A percentile compares a stretch with the other conserved stretches of the same genome.
These are phyloP conservation scores for Anthoscopus minutus DNA, from an alignment of 2,113 vertebrate genomes.

Conservation along the genomic window DNA sequence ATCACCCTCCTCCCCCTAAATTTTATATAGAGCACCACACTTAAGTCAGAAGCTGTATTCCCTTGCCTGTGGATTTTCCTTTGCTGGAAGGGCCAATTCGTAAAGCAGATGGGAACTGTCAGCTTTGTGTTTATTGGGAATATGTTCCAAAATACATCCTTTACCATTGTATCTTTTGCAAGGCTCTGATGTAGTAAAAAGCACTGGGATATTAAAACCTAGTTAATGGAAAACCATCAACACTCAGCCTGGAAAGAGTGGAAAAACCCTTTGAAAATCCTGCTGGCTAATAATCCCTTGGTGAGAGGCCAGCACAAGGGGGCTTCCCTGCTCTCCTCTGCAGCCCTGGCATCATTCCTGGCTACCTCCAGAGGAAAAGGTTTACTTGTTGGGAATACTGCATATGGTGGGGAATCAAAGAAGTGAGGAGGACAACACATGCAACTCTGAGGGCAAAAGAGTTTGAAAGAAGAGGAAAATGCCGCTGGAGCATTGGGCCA, in stretches of 20 bases:
- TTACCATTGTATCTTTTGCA: neutral
- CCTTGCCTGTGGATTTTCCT: slow-evolving; percentile 10
- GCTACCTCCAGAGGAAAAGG: neutral
- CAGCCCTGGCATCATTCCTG: neutral
- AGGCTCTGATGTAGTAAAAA: neutral
- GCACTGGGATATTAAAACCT: neutral
- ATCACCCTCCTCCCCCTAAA: neutral
- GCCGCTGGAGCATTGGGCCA: neutral
- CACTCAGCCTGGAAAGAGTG: neutral
- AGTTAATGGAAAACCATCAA: neutral
- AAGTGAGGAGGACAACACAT: neutral
- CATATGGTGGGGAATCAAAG: neutral
- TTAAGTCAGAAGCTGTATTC: neutral
- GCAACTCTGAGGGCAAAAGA: neutral
- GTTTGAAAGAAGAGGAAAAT: neutral
- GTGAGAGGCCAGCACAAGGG: neutral
- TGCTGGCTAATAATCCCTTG: neutral
- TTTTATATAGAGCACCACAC: neutral
- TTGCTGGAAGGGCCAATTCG: neutral
- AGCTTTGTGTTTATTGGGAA: slow-evolving; percentile 7
- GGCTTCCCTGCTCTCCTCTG: neutral
- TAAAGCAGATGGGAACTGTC: slow-evolving; percentile 4
- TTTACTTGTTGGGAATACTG: neutral
- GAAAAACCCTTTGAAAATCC: neutral
- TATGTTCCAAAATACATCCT: neutral